Conservation (phyloP, 2,113 vertebrate species). For the Chloroceryle aenea region DNA sequence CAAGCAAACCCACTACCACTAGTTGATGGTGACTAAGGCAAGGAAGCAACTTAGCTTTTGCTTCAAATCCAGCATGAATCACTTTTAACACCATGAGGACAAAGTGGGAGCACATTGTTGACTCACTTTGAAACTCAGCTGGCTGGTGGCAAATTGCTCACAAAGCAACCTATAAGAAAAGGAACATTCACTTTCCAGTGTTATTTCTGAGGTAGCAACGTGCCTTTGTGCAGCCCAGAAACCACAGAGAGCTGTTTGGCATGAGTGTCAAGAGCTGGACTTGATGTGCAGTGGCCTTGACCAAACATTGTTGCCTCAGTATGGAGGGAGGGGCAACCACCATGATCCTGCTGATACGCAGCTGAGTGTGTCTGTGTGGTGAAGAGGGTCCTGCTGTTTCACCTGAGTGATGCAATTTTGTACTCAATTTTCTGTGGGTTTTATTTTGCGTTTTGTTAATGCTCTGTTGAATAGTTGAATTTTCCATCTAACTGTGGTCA, state of each 20-base stretch:
- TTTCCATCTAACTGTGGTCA: neutral
- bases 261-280: neutral
- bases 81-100: neutral
- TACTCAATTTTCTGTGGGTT: neutral
- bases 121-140: neutral
- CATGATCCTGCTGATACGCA: neutral
- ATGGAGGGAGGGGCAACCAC: too few relatives aligned
- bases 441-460: neutral
- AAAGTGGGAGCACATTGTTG: neutral
- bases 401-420: neutral
- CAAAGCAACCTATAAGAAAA: neutral
- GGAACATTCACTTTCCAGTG: neutral
- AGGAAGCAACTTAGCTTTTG: neutral
- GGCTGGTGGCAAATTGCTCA: neutral
- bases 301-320: fast-evolving
- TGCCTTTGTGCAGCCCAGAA: neutral
- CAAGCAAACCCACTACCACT: neutral
- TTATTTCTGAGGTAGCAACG: neutral
- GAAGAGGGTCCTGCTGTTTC: neutral
- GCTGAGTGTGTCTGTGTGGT: neutral
- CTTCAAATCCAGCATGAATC: neutral
- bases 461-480: neutral
- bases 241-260: neutral
- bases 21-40: neutral
- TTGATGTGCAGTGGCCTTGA: neutral